Conservation (phyloP, 2,797 vertebrate species). For the Borostomias antarcticus region DNA sequence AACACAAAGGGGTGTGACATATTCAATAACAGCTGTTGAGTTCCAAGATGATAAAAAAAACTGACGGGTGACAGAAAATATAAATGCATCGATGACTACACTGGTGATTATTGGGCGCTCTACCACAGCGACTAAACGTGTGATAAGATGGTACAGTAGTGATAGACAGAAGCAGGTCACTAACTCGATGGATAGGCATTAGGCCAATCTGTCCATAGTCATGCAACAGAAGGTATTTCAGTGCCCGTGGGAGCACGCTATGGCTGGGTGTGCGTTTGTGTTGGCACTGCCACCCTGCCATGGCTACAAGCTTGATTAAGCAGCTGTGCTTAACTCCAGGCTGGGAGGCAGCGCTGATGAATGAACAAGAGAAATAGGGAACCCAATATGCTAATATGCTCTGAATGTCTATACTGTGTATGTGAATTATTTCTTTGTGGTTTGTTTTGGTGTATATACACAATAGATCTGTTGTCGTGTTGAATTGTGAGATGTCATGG, state of each 20-base stretch:
- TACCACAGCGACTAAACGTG: too few relatives aligned
- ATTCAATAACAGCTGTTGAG: too few relatives aligned
- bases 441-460: not conserved
- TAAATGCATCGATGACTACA: too few relatives aligned
- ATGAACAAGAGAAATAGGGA: not conserved
- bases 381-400: not conserved
- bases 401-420: not conserved
- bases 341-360: conserved; percentile 23
- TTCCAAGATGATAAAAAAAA: too few relatives aligned
- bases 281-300: conserved; percentile 33
- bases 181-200: conserved; percentile 30
- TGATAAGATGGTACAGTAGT: not conserved
- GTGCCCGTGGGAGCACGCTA: conserved; percentile 18
- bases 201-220: conserved; percentile 39
- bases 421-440: not conserved
- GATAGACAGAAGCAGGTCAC: conserved; percentile 23
- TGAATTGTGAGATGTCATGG: not conserved
- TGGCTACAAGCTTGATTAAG: conserved; percentile 39
- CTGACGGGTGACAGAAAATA: too few relatives aligned
- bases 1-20: too few relatives aligned
- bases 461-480: not conserved
- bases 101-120: too few relatives aligned
- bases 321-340: conserved; percentile 31
- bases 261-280: conserved; percentile 13
- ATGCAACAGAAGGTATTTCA: conserved; percentile 25